Evolutionary conservation across 1,140 invertebrate species (phyloP).

Genomic region (Rhopalosiphum padi): DNA sequence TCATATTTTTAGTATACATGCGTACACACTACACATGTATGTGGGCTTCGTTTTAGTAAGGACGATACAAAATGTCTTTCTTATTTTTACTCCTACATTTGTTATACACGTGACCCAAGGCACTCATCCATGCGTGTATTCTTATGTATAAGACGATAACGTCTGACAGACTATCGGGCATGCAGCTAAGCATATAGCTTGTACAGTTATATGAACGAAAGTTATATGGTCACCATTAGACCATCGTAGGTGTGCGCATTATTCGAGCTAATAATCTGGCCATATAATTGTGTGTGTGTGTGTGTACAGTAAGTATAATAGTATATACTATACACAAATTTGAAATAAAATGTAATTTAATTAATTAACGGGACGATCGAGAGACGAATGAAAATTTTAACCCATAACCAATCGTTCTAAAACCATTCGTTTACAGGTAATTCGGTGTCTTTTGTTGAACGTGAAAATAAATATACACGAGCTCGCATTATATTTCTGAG

Average conservation of each 20-base stretch:
- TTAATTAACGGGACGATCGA: background rate
- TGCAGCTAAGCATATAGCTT: background rate
- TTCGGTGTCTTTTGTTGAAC: background rate
- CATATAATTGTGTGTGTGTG: background rate
- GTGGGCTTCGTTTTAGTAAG: background rate
- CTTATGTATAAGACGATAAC: background rate
- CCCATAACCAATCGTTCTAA: background rate
- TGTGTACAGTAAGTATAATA: too few relatives aligned
- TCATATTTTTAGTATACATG: background rate
- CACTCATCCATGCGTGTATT: background rate
- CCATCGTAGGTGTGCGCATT: too few relatives aligned
- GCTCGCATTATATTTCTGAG: background rate
- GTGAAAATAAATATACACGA: background rate
- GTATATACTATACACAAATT: background rate
- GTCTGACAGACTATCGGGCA: background rate
- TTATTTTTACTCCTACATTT: background rate
- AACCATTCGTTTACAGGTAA: background rate
- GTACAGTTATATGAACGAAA: background rate
- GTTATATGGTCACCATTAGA: background rate
- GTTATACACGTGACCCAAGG: background rate
- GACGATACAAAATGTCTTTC: background rate
- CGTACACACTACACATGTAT: background rate
- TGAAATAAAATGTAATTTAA: background rate
- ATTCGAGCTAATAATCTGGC: background rate
- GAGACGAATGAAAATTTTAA: background rate